Evolutionary conservation across 2,888 invertebrate species (phyloP), one percentile per base, ranked within the genome.

Genomic region (Rosalia funebris): DNA sequence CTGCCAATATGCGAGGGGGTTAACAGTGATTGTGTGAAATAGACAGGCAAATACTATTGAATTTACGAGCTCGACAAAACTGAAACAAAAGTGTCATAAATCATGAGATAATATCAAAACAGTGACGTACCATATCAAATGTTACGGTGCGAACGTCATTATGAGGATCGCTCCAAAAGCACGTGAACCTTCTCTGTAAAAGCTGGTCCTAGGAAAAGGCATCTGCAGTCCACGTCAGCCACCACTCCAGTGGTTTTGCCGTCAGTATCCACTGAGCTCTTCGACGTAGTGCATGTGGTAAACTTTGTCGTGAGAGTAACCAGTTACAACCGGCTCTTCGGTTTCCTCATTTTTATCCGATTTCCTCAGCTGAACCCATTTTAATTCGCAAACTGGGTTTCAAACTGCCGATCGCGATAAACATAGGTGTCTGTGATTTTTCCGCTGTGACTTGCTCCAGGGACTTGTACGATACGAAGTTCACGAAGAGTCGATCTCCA

Each of bases 151-250:
- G 60, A 60, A 47, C 39, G 60, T 44, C 39, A 48, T 42, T 42
- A 48, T 15, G 54, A 57, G 46, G 58, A 53, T 55, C 57, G 55
- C 50, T 57, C 53, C 59, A 62, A 57, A 69, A 66, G 68, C 75
- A 75, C 75, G 75, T 75, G 75, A 74, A 74, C 69, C 66, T 68
- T 69, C 73, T 69, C 67, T 61, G 70, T 74, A 75, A 75, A 75
- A 75, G 73, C 72, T 66, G 70, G 64, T 62, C 68, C 70, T 68
- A 68, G 69, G 68, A 65, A 73, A 72, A 72, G 71, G 68, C 64
- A 65, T 67, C 71, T 69, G 64, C 75, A 73, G 70, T 74, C 66
- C 62, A 69, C 69, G 62, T 64, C 69, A 67, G 57, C 69, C 68
- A 68, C 68, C 67, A 69, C 68, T 68, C 61, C 59, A 31, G 67